phyloP scores from a whole-genome alignment of 2,888 invertebrate species.

The Lypha dubia region DNA sequence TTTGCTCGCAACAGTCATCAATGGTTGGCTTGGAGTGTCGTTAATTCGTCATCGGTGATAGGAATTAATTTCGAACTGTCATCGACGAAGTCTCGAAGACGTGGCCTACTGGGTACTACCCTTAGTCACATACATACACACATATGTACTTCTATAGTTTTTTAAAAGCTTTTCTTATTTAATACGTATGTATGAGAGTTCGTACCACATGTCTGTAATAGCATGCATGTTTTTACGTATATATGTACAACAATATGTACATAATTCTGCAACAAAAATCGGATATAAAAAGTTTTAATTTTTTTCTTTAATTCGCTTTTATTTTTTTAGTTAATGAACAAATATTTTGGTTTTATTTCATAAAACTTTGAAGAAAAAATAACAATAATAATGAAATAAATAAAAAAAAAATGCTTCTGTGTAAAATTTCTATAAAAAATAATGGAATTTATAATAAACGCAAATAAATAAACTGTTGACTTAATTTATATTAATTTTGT shows the following conservation, averaged over 20 bases:
- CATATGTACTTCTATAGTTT: not conserved
- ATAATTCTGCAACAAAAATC: constrained; percentile 46
- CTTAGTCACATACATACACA: not conserved
- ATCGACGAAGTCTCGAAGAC: too few relatives aligned
- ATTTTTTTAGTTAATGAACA: constrained; percentile 15
- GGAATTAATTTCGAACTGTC: too few relatives aligned
- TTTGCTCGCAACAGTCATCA: too few relatives aligned
- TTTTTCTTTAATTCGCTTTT: constrained; percentile 1
- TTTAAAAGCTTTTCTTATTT: not conserved
- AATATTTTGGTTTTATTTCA: constrained; percentile 6
- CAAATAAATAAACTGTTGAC: constrained; percentile 51
- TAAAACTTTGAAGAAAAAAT: constrained; percentile 9
- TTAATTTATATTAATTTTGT: constrained; percentile 51
- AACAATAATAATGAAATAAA: not conserved
- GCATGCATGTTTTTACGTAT: too few relatives aligned
- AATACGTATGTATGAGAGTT: too few relatives aligned
- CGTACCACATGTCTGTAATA: too few relatives aligned
- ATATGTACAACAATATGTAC: not conserved
- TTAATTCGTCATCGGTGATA: too few relatives aligned
- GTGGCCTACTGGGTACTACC: too few relatives aligned
- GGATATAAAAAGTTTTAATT: constrained; percentile 23
- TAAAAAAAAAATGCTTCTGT: not conserved
- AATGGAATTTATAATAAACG: constrained; percentile 28
- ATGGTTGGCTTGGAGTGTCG: too few relatives aligned
- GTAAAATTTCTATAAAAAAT: not conserved